Base-by-base conservation (phyloP, 2,888 invertebrate genomes). In the Pammene fasciana region DNA sequence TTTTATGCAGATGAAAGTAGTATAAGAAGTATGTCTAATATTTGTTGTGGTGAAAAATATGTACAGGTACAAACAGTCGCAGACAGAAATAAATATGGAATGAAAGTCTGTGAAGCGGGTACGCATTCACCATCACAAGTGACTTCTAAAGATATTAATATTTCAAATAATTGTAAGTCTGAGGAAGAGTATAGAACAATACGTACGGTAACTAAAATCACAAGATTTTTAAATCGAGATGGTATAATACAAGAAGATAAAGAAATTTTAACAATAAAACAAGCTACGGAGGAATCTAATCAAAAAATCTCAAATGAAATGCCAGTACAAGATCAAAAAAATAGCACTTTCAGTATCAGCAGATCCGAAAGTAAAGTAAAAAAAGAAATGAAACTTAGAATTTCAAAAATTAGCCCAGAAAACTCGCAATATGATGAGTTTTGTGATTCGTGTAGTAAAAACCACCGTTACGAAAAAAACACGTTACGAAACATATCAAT, bases 141-240 rank as follows among this genome's bases (percentile, higher is more conserved):
- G 26, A 1, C 26, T 4, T 4, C 26, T 26, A 26, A 26, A 26
- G 26, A 26, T 26, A 4, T 26, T 14, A 18, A 8, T 45, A 0
- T 0, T 41, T 41, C 11, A 9, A 18, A 18, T 9, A 9, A 13
- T 2, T 18, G 0, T 41, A 41, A 41, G 5, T 8, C 56, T 18
- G 38, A 59, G 13, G 45, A 18, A 57, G 13, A 26, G 10, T 46
- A 81, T 60, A 80, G 75, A 41, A 82, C 78, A 61, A 79, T 75
- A n/a, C 80, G 84, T 71, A 79, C 84, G 75, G 76, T 80, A n/a
- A 76, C 82, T 0, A 85, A 78, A 72, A 74, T 86, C 2, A 79
- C 74, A 9, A 79, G 80, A 66, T 46, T 74, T 13, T 71, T 76
- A 18, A 81, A 84, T 34, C 72, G 75, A 16, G 80, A 85, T 68